phyloP scores from a whole-genome alignment of 2,113 vertebrate species.

The Benitochromis conjunctus region DNA sequence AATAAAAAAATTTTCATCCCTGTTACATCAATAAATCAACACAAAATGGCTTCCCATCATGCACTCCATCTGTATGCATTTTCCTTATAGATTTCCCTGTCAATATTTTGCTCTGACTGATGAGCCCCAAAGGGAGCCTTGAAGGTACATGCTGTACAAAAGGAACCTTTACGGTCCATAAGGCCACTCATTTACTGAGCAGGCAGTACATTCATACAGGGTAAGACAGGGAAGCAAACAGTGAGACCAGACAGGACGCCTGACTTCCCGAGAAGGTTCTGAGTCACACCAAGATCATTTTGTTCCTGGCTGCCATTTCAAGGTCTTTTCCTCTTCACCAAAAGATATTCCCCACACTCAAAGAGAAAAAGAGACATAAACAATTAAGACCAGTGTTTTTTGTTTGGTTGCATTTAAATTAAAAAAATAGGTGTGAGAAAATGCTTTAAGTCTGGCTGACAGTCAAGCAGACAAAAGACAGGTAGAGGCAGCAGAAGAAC shows the following conservation, averaged over 20 bases:
- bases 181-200: neutral
- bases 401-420: neutral
- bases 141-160: neutral
- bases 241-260: neutral
- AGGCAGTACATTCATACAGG: neutral
- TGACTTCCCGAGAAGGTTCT: neutral
- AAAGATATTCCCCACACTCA: neutral
- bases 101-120: neutral
- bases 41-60: neutral
- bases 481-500: neutral
- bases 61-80: neutral
- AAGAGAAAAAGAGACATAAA: neutral
- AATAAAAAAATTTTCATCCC: neutral
- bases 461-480: constrained; percentile 3
- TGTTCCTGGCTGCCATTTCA: neutral
- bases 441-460: neutral
- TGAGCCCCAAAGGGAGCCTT: neutral
- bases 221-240: constrained; percentile 9
- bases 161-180: neutral
- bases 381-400: neutral
- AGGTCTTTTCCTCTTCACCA: neutral
- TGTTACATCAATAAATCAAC: neutral
- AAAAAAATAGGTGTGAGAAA: neutral
- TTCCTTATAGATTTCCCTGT: neutral
- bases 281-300: constrained; percentile 24